phyloP scores from a whole-genome alignment of 2,797 vertebrate genomes.

The Crax fasciolata region DNA sequence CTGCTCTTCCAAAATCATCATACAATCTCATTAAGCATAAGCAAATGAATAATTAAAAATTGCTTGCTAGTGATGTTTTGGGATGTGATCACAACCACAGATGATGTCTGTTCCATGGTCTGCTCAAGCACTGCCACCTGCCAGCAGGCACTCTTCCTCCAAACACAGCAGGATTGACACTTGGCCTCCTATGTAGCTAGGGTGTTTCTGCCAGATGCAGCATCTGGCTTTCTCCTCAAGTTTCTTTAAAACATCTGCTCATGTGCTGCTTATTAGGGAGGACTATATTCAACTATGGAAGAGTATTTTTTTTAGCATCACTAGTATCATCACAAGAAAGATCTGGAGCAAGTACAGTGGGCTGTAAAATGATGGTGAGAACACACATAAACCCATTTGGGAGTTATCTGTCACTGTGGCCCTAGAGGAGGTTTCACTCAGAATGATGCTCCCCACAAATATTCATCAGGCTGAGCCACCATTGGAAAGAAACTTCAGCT shows the following conservation, averaged over 20 bases:
- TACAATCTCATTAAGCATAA: neutral
- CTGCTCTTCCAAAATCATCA: neutral
- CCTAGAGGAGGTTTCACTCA: neutral
- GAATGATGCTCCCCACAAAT: neutral
- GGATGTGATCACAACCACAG: neutral
- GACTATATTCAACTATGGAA: neutral
- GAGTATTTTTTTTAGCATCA: neutral
- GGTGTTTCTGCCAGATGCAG: neutral
- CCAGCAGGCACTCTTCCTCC: neutral
- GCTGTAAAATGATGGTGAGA: neutral
- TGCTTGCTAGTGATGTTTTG: neutral
- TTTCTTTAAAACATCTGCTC: conserved; percentile 1
- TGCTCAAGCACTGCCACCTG: neutral
- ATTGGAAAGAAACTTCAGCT: neutral
- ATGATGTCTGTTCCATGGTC: neutral
- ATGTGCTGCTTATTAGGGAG: neutral
- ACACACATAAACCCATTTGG: neutral
- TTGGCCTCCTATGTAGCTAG: neutral
- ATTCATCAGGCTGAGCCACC: neutral
- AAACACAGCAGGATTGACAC: accelerated
- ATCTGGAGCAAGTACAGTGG: neutral
- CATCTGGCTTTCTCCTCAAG: neutral
- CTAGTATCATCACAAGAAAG: neutral
- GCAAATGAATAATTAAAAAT: neutral
- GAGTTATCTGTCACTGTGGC: neutral